Conservation (phyloP, 2,888 invertebrate genomes). For the Callyntrura sp. region DNA sequence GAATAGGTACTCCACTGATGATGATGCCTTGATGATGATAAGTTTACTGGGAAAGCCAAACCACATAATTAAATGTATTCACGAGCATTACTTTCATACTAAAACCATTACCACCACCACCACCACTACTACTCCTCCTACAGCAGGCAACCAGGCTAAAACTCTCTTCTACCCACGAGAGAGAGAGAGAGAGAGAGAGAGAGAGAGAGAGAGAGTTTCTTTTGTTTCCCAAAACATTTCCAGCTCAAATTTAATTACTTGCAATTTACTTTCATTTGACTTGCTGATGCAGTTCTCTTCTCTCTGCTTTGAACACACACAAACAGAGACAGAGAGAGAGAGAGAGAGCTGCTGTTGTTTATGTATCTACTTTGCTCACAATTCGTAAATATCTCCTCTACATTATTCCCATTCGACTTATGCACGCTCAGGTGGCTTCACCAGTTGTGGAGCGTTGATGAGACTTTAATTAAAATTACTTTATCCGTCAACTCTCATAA, state of each 20-base stretch:
- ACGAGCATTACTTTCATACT: conserved; percentile 40
- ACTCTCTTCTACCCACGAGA: too few relatives aligned
- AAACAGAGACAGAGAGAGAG: background rate
- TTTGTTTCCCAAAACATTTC: conserved; percentile 78
- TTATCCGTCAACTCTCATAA: conserved; percentile 65
- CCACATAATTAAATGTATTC: conserved; percentile 56
- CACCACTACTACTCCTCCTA: background rate
- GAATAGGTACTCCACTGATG: conserved; percentile 18
- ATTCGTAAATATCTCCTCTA: background rate
- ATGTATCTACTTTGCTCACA: background rate
- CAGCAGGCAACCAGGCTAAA: too few relatives aligned
- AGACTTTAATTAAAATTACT: conserved; percentile 78
- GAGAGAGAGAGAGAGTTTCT: conserved; percentile 33
- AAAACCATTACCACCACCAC: conserved; percentile 4
- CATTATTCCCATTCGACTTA: conserved; percentile 29
- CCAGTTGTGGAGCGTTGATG: conserved; percentile 59
- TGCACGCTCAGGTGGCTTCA: conserved; percentile 68
- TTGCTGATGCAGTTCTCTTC: conserved; percentile 39
- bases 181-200: too few relatives aligned
- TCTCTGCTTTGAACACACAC: conserved; percentile 1
- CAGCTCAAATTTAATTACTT: conserved; percentile 80
- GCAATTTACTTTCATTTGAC: conserved; percentile 76
- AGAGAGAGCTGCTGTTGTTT: background rate
- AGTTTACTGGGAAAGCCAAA: conserved; percentile 49
- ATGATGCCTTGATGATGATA: conserved; percentile 37